A percentile compares a stretch with the other conserved stretches of the same genome.
phyloP scores from a whole-genome alignment of 2,113 vertebrate species.

The Syrmaticus mikado region DNA sequence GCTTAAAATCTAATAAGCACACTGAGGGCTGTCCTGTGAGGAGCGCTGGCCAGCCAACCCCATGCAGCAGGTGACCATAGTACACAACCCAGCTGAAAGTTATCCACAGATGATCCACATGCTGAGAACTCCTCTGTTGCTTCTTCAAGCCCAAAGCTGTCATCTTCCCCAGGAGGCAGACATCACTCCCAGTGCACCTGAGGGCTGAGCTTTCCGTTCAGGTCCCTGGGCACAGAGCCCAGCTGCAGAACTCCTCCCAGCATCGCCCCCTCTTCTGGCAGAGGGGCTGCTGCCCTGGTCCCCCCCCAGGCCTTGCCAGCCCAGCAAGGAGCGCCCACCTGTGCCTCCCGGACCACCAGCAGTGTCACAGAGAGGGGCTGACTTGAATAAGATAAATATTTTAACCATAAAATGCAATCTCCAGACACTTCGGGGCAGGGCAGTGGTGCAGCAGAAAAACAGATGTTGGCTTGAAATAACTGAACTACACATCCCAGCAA shows the following conservation, averaged over 20 bases:
- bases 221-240: neutral
- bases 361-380: rapidly evolving
- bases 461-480: slow-evolving; percentile 51
- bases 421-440: neutral
- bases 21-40: neutral
- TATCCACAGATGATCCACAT: no score
- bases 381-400: slow-evolving; percentile 55
- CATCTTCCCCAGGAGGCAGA: neutral
- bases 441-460: slow-evolving; percentile 1
- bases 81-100: no score
- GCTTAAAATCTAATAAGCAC: neutral
- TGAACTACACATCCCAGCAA: neutral
- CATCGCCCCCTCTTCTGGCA: neutral
- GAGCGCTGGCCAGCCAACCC: neutral
- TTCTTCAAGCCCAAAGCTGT: neutral
- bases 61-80: neutral
- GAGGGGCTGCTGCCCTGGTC: neutral
- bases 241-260: neutral
- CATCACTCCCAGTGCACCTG: rapidly evolving
- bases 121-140: neutral
- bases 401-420: slow-evolving; percentile 48
- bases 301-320: neutral
- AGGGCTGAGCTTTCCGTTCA: neutral
- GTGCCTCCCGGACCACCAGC: rapidly evolving
- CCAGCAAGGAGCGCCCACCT: neutral